Conservation (phyloP, 2,888 invertebrate species). For the Prosopocoilus inquinatus region DNA sequence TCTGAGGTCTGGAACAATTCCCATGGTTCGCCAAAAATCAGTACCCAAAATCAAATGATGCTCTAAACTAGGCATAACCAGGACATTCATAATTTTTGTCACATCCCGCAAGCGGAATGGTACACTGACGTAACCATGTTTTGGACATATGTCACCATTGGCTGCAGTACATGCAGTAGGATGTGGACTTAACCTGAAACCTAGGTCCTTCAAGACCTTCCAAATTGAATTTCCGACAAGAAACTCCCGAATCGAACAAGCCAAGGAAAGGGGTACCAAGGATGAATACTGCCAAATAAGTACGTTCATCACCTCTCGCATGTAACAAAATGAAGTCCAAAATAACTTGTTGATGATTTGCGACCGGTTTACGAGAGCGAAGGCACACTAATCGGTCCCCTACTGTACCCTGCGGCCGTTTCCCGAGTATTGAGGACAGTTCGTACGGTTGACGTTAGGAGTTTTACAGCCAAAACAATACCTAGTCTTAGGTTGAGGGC, state of each 20-base stretch:
- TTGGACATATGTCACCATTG: constrained; percentile 19
- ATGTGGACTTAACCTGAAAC: too few relatives aligned
- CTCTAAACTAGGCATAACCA: constrained; percentile 19
- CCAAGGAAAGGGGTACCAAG: constrained; percentile 1
- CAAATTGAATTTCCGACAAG: not conserved
- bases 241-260: constrained; percentile 14
- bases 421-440: too few relatives aligned
- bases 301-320: constrained; percentile 5
- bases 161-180: constrained; percentile 10
- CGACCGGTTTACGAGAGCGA: not conserved
- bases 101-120: constrained; percentile 13
- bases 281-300: constrained; percentile 10
- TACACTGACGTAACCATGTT: not conserved
- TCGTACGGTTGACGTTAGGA: not conserved
- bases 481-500: not conserved
- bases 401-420: not conserved
- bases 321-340: constrained; percentile 7
- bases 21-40: constrained; percentile 22
- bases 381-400: not conserved
- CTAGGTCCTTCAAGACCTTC: too few relatives aligned
- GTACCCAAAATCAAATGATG: constrained; percentile 20
- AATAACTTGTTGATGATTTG: not conserved
- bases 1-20: constrained; percentile 15
- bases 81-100: constrained; percentile 12
- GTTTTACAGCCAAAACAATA: constrained; percentile 1